Percentiles rank a stretch among this genome's conserved stretches.
Evolutionary conservation across 2,113 vertebrate species (phyloP).

Genomic region (Podarcis cretensis): DNA sequence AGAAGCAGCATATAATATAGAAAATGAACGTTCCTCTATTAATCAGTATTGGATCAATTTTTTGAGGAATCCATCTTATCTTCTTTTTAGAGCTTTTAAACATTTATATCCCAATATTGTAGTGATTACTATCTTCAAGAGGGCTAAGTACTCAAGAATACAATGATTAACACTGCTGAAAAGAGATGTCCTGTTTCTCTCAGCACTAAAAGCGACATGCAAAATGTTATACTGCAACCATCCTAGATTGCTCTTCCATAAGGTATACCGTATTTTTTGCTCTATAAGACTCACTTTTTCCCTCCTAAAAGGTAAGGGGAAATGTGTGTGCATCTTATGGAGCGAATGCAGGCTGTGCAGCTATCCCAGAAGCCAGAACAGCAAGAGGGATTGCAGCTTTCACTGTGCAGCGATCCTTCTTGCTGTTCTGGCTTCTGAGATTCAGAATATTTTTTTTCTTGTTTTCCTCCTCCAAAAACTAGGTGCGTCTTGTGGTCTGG

Average conservation of each 20-base stretch:
- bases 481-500: no score
- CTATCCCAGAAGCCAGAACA: no score
- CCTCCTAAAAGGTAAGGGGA: no score
- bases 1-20: not conserved
- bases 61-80: not conserved
- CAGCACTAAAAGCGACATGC: not conserved
- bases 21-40: not conserved
- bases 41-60: not conserved
- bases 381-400: no score
- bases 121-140: slow-evolving; percentile 34
- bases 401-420: no score
- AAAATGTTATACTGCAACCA: not conserved
- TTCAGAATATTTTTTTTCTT: no score
- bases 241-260: not conserved
- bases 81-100: not conserved
- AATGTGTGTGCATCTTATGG: no score
- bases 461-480: no score
- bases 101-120: slow-evolving; percentile 6
- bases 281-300: no score
- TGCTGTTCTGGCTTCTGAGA: no score
- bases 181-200: slow-evolving; percentile 3
- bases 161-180: slow-evolving; percentile 3
- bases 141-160: slow-evolving; percentile 18
- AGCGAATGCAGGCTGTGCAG: no score
- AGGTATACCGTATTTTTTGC: not conserved